Conservation (phyloP, 2,797 vertebrate genomes). For the Notolabrus celidotus region DNA sequence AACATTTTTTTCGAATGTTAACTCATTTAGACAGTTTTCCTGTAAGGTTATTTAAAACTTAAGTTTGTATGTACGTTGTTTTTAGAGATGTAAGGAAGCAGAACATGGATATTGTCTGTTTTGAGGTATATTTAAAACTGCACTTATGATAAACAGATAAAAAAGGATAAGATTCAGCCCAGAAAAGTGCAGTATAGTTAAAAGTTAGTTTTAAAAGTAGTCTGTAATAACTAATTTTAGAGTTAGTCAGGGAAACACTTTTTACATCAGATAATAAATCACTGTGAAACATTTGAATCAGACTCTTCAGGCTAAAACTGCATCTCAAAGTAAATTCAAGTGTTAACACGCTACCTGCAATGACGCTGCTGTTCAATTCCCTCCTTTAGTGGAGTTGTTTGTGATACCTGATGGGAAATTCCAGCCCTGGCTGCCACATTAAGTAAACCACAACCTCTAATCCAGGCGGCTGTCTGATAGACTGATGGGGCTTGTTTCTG, state of each 20-base stretch:
- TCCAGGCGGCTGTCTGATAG: conserved; percentile 2
- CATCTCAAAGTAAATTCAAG: conserved; percentile 2
- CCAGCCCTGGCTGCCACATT: conserved; percentile 1
- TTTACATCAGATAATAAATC: not conserved
- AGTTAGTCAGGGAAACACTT: not conserved
- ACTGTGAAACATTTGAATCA: not conserved
- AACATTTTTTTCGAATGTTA: too few relatives aligned
- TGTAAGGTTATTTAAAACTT: not conserved
- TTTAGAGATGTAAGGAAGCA: not conserved
- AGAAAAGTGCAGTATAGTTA: not conserved
- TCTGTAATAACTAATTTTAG: not conserved
- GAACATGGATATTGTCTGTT: conserved; percentile 33
- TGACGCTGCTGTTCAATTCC: not conserved
- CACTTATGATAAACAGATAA: conserved; percentile 49
- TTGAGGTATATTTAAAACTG: conserved; percentile 39
- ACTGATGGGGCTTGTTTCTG: conserved; percentile 62
- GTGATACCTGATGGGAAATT: conserved; percentile 4
- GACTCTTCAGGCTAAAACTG: not conserved
- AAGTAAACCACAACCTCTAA: conserved; percentile 20
- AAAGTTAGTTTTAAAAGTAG: conserved; percentile 1
- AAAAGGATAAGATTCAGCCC: not conserved
- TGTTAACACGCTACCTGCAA: not conserved
- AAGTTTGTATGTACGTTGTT: not conserved
- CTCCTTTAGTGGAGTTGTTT: not conserved
- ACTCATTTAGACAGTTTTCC: too few relatives aligned